A percentile compares a stretch with the other conserved stretches of the same genome.
These are phyloP conservation scores for Prionace glauca DNA, from an alignment of 2,797 vertebrate genomes.

Conservation along the genomic window DNA sequence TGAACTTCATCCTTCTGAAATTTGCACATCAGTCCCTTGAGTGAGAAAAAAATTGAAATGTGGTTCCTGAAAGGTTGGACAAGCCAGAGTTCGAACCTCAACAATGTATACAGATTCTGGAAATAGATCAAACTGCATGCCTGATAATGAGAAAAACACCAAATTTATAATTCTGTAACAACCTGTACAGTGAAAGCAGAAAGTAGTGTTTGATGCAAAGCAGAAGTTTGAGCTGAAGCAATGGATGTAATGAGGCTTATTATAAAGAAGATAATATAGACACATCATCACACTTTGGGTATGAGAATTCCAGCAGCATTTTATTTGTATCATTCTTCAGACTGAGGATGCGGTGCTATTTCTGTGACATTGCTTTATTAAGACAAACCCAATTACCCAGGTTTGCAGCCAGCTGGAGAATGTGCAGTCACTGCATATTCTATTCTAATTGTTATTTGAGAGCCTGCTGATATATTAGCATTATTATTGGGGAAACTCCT, in stretches of 20 bases:
- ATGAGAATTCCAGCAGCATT: background rate
- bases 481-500: background rate
- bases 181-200: background rate
- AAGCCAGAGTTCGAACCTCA: too few relatives aligned
- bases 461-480: background rate
- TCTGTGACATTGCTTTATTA: background rate
- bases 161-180: background rate
- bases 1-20: too few relatives aligned
- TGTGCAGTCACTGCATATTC: background rate
- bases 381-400: background rate
- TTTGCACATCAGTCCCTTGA: too few relatives aligned
- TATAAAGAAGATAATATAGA: background rate
- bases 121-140: background rate
- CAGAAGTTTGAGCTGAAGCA: background rate
- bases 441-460: background rate
- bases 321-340: background rate
- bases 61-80: too few relatives aligned
- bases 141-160: background rate
- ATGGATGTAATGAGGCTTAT: background rate
- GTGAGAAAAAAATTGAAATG: too few relatives aligned
- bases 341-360: background rate
- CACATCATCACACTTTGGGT: background rate
- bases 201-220: background rate
- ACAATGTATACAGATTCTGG: too few relatives aligned
- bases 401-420: background rate